Percentiles rank a stretch among this genome's conserved stretches.
These are phyloP conservation scores for Trichacis sp. DNA, from an alignment of 2,888 invertebrate genomes.

Conservation along the genomic window DNA sequence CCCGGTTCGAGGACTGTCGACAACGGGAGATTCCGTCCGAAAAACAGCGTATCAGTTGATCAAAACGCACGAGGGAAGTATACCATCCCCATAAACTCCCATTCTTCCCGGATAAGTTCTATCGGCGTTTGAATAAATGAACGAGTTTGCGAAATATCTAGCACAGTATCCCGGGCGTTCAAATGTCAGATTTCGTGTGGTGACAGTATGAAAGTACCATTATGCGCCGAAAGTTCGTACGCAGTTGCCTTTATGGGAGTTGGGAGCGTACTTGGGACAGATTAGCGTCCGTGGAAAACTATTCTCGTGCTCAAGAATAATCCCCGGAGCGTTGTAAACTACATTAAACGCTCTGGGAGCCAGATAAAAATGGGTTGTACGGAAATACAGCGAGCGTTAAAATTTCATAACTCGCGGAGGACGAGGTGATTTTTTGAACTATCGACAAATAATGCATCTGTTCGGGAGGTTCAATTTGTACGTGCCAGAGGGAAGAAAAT, in stretches of 20 bases:
- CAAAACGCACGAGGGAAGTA: slow-evolving; percentile 28
- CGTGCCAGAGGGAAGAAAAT: too few relatives aligned
- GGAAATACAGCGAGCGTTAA: not conserved
- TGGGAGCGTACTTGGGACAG: slow-evolving; percentile 26
- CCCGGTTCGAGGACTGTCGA: slow-evolving; percentile 47
- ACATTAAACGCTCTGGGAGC: not conserved
- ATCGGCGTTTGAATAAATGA: not conserved
- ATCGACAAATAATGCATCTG: too few relatives aligned
- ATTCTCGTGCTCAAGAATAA: not conserved
- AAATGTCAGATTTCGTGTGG: too few relatives aligned
- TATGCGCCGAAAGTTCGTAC: slow-evolving; percentile 22
- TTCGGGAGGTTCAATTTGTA: too few relatives aligned
- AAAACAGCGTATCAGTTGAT: slow-evolving; percentile 46
- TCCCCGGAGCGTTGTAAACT: not conserved
- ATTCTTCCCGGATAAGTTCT: not conserved
- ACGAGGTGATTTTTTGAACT: too few relatives aligned
- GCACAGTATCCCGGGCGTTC: too few relatives aligned
- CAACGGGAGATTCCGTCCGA: slow-evolving; percentile 27
- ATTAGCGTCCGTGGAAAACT: slow-evolving; percentile 23
- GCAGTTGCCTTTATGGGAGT: slow-evolving; percentile 35
- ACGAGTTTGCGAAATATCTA: too few relatives aligned
- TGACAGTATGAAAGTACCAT: slow-evolving; percentile 25
- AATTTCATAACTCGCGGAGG: too few relatives aligned
- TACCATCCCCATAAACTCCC: not conserved
- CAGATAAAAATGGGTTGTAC: not conserved